Evolutionary conservation across 2,113 vertebrate species (phyloP), one percentile per base, ranked within the genome.

Genomic region (Motacilla tschutschensis): DNA sequence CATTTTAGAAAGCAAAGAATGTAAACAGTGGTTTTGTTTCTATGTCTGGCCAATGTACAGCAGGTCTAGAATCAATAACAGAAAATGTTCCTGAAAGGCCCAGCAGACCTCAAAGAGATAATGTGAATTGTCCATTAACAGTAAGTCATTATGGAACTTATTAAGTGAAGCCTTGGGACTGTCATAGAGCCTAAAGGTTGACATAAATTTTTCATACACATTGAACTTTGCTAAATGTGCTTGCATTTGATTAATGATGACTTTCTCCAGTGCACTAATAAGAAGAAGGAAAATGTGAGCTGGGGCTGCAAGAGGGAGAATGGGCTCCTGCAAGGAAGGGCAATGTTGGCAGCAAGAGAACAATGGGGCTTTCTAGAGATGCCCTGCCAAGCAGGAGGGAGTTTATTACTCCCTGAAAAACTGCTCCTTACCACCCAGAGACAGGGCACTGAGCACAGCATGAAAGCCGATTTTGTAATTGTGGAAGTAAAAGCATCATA

Each of bases 141-240:
- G 71, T 76, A 93, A 89, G 87, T 85, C 87, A 94, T 94, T 94
- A 91, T 74, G 85, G 87, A 92, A 82, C 90, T 90, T 91, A 95
- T 89, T 96, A 93, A 95, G 87, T 90, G 91, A 90, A 87, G 82
- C 90, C 91, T 93, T 87, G 80, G 79, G 89, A 90, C 78, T 89
- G 80, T 92, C 93, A 87, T 38, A 87, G 76, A 92, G 83, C 88
- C 88, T 91, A 94, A 93, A 93, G 91, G 88, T 92, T 91, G 91
- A 80, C 83, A 93, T 95, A 94, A 96, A 96, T 96, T 94, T 95
- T 94, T 94, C 72, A 94, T 94, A 86, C 73, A 79, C 81, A 33
- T 83, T 94, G 85, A 95, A 92, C 88, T 95, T 92, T 94, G 83
- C 83, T 91, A 95, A 92, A 92, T 93, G 88, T 88, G 83, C 75